Evolutionary conservation across 1,140 invertebrate species (phyloP), one percentile per base, ranked within the genome.

Genomic region (Grapholita molesta): DNA sequence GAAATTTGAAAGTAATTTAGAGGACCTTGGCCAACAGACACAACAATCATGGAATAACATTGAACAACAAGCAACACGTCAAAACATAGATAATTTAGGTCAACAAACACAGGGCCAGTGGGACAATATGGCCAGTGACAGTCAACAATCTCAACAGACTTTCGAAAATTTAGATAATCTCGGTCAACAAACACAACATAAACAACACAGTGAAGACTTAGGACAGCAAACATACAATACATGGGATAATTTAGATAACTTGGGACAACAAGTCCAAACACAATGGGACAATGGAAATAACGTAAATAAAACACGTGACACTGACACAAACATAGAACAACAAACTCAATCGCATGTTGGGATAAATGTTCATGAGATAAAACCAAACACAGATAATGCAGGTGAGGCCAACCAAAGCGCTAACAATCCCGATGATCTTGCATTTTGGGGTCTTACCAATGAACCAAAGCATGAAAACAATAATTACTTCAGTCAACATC

Each of bases 11-110:
- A 48, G 42, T 21, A 48, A 48, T 21, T 48, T 48, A 48, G 74
- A 78, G 76, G 76, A 81, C 72, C 76, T 83, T 33, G 80, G 82
- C 11, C 81, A 82, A 66, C 70, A 86, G 64, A 71, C 65, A 18
- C 78, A 78, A 77, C 70, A 75, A 66, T 76, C 30, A 9, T 24
- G 66, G 52, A 30, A 9, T 52, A 53, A 35, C 30, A 23, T 67
- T 52, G 15, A 52, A 25, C 76, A 78, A 64, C 70, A 78, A 55
- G n/a, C 48, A 55, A 72, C 15, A 21, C 67, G 35, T 69, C 67
- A 75, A 32, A 73, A 79, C 18, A 55, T 79, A 68, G 70, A 80
- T 74, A 33, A 80, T 52, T 74, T 85, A 1, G 72, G 72, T 1
- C 85, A 87, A 70, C 73, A 83, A 69, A 72, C 75, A 57, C 73